Evolutionary conservation across 2,797 vertebrate genomes (phyloP).

Genomic region (Falco berigora): DNA sequence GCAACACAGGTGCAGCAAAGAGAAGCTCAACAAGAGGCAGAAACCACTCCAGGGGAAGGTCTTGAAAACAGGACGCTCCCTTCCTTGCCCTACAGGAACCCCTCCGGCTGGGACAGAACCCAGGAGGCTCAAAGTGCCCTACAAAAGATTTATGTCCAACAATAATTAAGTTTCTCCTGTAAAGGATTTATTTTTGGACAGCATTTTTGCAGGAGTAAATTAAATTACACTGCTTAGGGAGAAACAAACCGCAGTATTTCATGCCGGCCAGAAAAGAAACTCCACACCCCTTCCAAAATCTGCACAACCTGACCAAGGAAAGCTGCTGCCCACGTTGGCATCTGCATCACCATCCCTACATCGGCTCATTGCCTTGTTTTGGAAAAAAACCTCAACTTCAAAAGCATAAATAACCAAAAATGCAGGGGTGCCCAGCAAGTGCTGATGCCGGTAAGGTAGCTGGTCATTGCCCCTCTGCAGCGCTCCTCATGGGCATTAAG

Average conservation of each 20-base stretch:
- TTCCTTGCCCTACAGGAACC: fast-evolving
- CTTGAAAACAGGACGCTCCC: not conserved
- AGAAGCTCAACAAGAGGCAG: not conserved
- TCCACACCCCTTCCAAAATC: not conserved
- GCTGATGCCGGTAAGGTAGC: not conserved
- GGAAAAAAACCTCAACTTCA: not conserved
- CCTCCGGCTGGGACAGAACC: fast-evolving
- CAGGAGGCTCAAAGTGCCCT: not conserved
- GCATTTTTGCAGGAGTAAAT: not conserved
- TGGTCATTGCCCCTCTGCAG: not conserved
- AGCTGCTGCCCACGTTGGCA: not conserved
- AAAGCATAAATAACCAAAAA: not conserved
- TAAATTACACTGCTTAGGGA: not conserved
- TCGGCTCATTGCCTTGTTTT: not conserved
- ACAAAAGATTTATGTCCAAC: not conserved
- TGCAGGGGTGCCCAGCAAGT: fast-evolving
- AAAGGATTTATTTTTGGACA: not conserved
- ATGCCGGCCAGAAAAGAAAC: not conserved
- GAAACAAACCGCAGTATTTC: not conserved
- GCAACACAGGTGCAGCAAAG: conserved; percentile 23
- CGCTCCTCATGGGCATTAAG: not conserved
- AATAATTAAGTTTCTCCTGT: not conserved
- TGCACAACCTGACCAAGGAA: fast-evolving
- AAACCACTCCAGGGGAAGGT: not conserved
- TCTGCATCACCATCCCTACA: not conserved